phyloP scores from a whole-genome alignment of 2,113 vertebrate genomes.

The Equus przewalskii region DNA sequence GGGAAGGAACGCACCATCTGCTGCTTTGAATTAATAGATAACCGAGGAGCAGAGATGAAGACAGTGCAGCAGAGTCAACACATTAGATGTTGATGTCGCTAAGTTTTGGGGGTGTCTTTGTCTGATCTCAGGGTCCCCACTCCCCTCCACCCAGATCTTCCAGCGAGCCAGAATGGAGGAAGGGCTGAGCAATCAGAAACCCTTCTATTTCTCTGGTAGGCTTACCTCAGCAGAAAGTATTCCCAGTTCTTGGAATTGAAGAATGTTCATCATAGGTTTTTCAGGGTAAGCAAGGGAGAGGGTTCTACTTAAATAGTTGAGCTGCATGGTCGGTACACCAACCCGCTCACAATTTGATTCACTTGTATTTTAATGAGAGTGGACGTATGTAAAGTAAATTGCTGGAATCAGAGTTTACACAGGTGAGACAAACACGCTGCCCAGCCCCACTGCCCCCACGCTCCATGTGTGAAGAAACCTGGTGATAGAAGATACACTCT shows the following conservation, averaged over 20 bases:
- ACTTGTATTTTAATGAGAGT: not conserved
- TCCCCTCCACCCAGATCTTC: not conserved
- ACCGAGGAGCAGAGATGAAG: not conserved
- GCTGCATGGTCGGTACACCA: not conserved
- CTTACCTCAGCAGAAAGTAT: slow-evolving; percentile 13
- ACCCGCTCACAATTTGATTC: not conserved
- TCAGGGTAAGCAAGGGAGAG: too few relatives aligned
- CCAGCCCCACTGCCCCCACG: not conserved
- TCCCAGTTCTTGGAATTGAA: not conserved
- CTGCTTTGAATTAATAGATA: slow-evolving; percentile 67
- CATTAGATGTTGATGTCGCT: not conserved
- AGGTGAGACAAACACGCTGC: not conserved
- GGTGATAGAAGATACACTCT: not conserved
- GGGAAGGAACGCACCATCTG: slow-evolving; percentile 71
- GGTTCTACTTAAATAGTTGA: not conserved
- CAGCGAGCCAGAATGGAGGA: not conserved
- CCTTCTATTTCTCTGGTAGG: not conserved
- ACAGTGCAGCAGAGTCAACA: not conserved
- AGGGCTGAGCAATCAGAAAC: not conserved
- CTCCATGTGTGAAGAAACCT: not conserved
- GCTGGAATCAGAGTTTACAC: not conserved
- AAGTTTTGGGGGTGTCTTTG: slow-evolving; percentile 26
- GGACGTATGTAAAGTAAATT: not conserved
- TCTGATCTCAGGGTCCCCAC: not conserved
- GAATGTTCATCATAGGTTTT: not conserved